Evolutionary conservation across 2,888 invertebrate genomes (phyloP), one percentile per base, ranked within the genome.

Genomic region (Leptinotarsa haldemani): DNA sequence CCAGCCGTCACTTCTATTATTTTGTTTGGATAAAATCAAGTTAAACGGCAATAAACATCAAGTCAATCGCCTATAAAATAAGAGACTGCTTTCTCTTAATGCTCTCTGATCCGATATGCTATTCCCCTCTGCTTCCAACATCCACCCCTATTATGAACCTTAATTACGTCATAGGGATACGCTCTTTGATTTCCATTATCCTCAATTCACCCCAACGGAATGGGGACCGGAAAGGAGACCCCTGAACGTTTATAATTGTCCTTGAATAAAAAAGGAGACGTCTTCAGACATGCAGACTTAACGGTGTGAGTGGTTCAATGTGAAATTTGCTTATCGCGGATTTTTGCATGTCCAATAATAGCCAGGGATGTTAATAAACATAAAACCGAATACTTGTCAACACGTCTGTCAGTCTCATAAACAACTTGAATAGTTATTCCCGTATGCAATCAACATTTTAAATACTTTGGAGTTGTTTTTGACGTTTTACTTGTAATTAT

Each of bases 61-160:
- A 71, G 71, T 74, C 74, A 74, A 74, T 74, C 71, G 71, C 65
- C 71, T 68, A 74, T 74, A 74, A 74, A 71, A 68, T 68, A 75
- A 72, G 66, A 74, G 70, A 65, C 69, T 70, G 66, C 69, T 69
- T 74, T 61, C 78, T 79, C 78, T 78, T 80, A 81, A 82, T 82
- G 79, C 80, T 82, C 80, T 78, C 83, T 84, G 85, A 86, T 85
- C 86, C 84, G 83, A 84, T 85, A 83, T 82, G 83, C 83, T 83
- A 83, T 83, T 83, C 74, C 72, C 73, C 66, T 68, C 64, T 65
- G 73, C 71, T 69, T 71, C 69, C 68, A 58, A 50, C 67, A 65
- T 70, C 75, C 75, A 71, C 75, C 75, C 69, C 74, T 74, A 77
- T 79, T 76, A 78, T 75, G 81, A 77, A 79, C 80, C 80, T 81